Base-by-base conservation (phyloP, 2,797 vertebrate species). In the Anniella stebbinsi region DNA sequence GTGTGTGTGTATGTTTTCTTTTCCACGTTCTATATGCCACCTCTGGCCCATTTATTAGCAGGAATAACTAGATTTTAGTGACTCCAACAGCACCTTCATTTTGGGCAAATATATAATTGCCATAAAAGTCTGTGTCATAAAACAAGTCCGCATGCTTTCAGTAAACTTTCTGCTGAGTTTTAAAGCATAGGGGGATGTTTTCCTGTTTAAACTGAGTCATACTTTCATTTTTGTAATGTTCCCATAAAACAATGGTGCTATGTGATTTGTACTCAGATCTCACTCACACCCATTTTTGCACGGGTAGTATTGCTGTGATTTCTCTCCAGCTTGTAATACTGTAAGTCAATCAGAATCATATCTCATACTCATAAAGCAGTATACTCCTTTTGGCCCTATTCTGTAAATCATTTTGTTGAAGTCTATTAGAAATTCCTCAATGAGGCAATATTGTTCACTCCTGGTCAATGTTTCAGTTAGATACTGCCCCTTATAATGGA, bases 401-500 rank as follows among this genome's bases (percentile, higher is more conserved):
- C 80, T 87, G 63, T 12, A 80, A 87, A 90, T 15, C 8, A 33
- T 92, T 90, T 73, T 76, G 38, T 51, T 69, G 0, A 51, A 67
- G 76, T 75, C 33, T 87, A 41, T 87, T 78, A 63, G 84, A 94
- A 66, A 63, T 77, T 94, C 30, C 75, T 91, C 75, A 2, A 54
- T 89, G 66, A n/a, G 70, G 76, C 82, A 88, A 89, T 82, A 87
- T n/a, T 84, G 87, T n/a, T 86, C 82, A 90, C 60, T 83, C 81
- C 91, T 76, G 86, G 84, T 4, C 18, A 70, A n/a, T 89, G 84
- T 87, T 84, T 80, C 69, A 33, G 36, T 3, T 67, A 38, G 54
- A 89, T 63, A 69, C 2, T 93, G 36, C 30, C 88, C 57, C 77
- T 95, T 90, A 88, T 89, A 91, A 63, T 30, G 33, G 51, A 87